Percentiles rank a stretch among this genome's conserved stretches.
Evolutionary conservation across 2,797 vertebrate genomes (phyloP).

Genomic region (Pseudochirops corinnae): DNA sequence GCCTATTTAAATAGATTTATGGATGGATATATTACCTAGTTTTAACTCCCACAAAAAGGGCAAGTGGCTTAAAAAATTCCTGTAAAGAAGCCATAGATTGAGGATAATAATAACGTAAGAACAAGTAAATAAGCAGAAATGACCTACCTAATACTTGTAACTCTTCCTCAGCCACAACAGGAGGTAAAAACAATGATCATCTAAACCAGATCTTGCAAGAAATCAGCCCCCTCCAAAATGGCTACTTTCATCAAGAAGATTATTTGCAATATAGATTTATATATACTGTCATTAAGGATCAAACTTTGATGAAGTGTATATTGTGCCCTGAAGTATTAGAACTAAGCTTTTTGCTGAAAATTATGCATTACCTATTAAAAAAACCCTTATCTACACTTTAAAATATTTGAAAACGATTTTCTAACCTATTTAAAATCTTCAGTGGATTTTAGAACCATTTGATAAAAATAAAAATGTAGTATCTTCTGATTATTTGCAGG

Average conservation of each 20-base stretch:
- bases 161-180: neutral
- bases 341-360: neutral
- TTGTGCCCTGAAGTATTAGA: neutral
- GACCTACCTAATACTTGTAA: neutral
- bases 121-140: neutral
- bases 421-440: neutral
- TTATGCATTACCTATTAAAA: neutral
- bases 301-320: neutral
- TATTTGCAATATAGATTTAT: neutral
- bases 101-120: neutral
- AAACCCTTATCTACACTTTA: neutral
- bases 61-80: neutral
- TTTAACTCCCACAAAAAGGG: neutral
- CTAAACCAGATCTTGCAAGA: neutral
- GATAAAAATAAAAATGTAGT: neutral
- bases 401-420: neutral
- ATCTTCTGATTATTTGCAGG: neutral
- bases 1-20: neutral
- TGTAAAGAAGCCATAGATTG: neutral
- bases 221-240: neutral
- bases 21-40: neutral
- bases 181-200: neutral
- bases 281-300: neutral
- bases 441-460: neutral
- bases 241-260: neutral